phyloP scores from a whole-genome alignment of 1,140 invertebrate species.

The Ctenoplectra terminalis region DNA sequence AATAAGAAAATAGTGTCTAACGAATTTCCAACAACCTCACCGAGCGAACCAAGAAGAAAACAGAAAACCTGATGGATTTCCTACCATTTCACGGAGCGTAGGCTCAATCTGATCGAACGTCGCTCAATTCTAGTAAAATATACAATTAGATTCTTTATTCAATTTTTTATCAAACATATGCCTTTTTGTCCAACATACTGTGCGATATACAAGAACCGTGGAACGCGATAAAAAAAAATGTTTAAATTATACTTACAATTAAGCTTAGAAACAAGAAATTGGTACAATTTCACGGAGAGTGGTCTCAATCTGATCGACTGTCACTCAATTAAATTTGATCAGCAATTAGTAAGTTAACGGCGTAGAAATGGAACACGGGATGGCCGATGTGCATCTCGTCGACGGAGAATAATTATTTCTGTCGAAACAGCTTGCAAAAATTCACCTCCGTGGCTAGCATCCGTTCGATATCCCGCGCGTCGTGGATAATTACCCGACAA shows the following conservation, averaged over 20 bases:
- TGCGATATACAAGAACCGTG: no score
- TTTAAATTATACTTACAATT: no score
- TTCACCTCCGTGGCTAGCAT: not conserved
- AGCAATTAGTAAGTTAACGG: not conserved
- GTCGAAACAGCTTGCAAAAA: slow-evolving; percentile 11
- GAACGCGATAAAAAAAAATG: no score
- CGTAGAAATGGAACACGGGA: not conserved
- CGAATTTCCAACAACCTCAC: no score
- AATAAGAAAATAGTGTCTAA: no score
- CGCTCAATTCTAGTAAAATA: no score
- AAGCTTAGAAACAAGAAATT: no score
- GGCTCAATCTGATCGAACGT: no score
- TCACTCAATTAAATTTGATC: slow-evolving; percentile 4
- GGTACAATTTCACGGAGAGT: not conserved
- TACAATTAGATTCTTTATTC: no score
- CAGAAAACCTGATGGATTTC: not conserved
- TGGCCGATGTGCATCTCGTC: not conserved
- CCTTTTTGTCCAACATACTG: no score
- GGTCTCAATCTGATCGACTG: not conserved
- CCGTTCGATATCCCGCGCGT: not conserved
- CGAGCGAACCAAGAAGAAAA: not conserved
- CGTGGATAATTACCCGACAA: slow-evolving; percentile 35
- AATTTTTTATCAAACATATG: no score
- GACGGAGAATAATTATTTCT: slow-evolving; percentile 4
- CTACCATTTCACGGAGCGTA: no score